phyloP scores from a whole-genome alignment of 1,140 invertebrate species.

The Pseudobourletiella spinata region DNA sequence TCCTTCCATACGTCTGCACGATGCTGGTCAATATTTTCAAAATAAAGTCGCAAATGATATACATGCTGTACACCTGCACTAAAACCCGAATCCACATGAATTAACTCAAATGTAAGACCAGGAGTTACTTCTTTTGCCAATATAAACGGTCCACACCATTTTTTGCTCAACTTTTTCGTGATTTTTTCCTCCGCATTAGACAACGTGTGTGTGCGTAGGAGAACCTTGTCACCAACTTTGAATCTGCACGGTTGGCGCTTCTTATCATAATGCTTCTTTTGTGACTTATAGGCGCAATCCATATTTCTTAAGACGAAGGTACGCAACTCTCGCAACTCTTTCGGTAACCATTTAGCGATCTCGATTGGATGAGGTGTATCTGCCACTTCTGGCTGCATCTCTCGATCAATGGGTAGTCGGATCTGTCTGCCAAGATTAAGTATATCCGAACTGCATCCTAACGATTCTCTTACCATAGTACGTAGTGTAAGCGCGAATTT shows the following conservation, averaged over 20 bases:
- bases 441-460: slow-evolving; percentile 39
- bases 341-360: background rate
- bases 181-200: background rate
- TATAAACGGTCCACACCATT: background rate
- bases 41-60: background rate
- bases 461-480: slow-evolving; percentile 39
- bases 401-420: slow-evolving; percentile 13
- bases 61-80: background rate
- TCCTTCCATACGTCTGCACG: background rate
- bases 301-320: slow-evolving; percentile 11
- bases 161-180: background rate
- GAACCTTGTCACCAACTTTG: slow-evolving; percentile 5
- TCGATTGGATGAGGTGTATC: background rate
- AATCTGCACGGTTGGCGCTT: background rate
- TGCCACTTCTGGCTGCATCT: background rate
- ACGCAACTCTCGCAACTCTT: slow-evolving; percentile 5
- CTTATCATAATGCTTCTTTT: slow-evolving; percentile 13
- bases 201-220: background rate
- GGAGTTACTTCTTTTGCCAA: background rate
- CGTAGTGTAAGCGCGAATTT: slow-evolving; percentile 43
- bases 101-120: background rate
- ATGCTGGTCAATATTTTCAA: background rate
- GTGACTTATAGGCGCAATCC: background rate
- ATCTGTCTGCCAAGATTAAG: slow-evolving; percentile 42
- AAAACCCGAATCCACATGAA: background rate